Evolutionary conservation across 2,888 invertebrate genomes (phyloP).

Genomic region (Drosophila rubida): DNA sequence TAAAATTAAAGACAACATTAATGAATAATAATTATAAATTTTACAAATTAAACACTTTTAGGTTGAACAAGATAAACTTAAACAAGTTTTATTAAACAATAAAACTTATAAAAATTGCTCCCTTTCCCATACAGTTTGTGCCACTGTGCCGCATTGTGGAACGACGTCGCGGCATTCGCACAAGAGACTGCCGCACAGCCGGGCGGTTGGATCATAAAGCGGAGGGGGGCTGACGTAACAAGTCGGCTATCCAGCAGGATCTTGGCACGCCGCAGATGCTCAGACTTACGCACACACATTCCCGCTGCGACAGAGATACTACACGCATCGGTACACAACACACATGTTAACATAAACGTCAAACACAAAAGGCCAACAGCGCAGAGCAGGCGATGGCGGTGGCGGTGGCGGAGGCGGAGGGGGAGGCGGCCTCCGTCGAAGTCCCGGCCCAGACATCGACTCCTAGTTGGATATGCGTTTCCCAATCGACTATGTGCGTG

Average conservation of each 20-base stretch:
- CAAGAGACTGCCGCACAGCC: slow-evolving; percentile 29
- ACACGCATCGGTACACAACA: slow-evolving; percentile 73
- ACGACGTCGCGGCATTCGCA: slow-evolving; percentile 48
- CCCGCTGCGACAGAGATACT: slow-evolving; percentile 43
- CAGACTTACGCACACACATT: slow-evolving; percentile 32
- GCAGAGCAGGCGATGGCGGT: no score
- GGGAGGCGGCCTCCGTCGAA: slow-evolving; percentile 22
- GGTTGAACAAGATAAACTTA: no score
- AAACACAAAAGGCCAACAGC: slow-evolving; percentile 70
- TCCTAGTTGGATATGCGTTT: slow-evolving; percentile 44
- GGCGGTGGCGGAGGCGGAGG: no score
- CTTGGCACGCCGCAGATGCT: slow-evolving; percentile 77
- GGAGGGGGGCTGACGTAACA: slow-evolving; percentile 40
- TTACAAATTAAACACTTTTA: no score
- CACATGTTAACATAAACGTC: slow-evolving; percentile 81
- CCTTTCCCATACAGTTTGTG: slow-evolving; percentile 20
- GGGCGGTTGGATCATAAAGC: slow-evolving; percentile 42
- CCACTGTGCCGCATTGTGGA: slow-evolving; percentile 55
- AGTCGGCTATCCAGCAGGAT: slow-evolving; percentile 50
- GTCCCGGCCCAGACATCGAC: slow-evolving; percentile 48
- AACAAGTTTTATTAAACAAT: no score
- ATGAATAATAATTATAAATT: no score
- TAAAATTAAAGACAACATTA: no score
- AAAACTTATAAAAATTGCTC: no score
- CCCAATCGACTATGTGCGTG: slow-evolving; percentile 10